Evolutionary conservation across 2,113 vertebrate species (phyloP).

Genomic region (Phylloscopus trochiloides): DNA sequence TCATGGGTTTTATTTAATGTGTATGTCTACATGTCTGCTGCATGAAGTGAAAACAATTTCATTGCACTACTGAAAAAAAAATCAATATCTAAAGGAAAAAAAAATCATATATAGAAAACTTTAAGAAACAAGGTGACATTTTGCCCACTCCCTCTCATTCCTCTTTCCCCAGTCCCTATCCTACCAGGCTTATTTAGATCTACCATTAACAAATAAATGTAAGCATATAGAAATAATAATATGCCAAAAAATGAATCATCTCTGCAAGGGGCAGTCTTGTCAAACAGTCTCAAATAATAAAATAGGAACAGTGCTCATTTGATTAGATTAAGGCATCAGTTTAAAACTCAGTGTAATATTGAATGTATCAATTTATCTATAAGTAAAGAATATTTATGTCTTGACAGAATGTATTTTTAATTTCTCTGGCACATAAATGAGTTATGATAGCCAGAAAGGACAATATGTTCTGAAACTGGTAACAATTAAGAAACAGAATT

Average conservation of each 20-base stretch:
- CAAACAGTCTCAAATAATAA: not conserved
- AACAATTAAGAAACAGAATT: not conserved
- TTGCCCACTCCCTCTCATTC: not conserved
- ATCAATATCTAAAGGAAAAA: not conserved
- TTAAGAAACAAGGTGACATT: not conserved
- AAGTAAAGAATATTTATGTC: slow-evolving; percentile 33
- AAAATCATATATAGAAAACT: not conserved
- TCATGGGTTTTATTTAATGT: not conserved
- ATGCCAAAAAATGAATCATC: not conserved
- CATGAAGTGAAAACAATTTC: not conserved
- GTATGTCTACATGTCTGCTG: not conserved
- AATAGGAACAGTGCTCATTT: not conserved
- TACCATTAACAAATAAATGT: not conserved
- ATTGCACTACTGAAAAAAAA: not conserved
- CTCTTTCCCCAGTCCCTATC: not conserved
- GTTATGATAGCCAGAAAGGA: not conserved
- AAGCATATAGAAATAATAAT: not conserved
- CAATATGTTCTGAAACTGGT: not conserved
- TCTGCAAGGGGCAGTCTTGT: not conserved
- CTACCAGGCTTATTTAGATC: not conserved
- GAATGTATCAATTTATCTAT: slow-evolving; percentile 21
- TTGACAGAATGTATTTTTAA: not conserved
- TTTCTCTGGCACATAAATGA: not conserved
- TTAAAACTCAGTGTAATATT: slow-evolving; percentile 27
- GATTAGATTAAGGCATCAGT: not conserved